Base-by-base conservation (phyloP, 2,113 vertebrate species). In the Laticauda laticaudata region DNA sequence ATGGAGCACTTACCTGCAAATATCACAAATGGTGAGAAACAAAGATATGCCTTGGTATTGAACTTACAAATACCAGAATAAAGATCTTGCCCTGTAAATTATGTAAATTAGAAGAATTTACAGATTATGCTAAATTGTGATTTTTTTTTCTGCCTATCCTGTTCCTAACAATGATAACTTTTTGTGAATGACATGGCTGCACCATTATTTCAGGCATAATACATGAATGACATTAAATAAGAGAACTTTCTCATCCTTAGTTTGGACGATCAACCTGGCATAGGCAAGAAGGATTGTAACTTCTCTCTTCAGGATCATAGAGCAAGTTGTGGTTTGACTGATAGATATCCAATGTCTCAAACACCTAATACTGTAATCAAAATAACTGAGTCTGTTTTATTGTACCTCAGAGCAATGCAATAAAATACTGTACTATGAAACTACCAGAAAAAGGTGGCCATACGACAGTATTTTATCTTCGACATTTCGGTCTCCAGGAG, bases 1-100 rank as follows among this genome's bases (percentile, higher is more conserved):
- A 99, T 0, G 98, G 98, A 0, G 99, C 99, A 0, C 98, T 99
- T 64, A 99, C 99, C 93, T 99, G 99, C 99, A 99, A 99, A 97
- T 99, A 99, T 96, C 99, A 99, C 96, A 99, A 99, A 98, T 99
- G 99, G 99, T 99, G 96, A 98, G 97, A 86, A 1, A 69, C 4
- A 9, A 81, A 81, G 21, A 26, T 29, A 21, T 54, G 8, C 0
- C 43, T 43, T 69, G 26, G 5, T 14, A 59, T 55, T 24, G 1
- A 0, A 4, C 14, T 21, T 15, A 69, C 14, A 15, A 69, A 69
- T 15, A 34, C 29, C 29, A 69, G 12, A 57, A 53, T 85, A 56
- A 7, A 26, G 10, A 81, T 87, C 53, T 0, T 0, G 7, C 5
- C 53, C 18, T 7, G 0, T n/a, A 81, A 56, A 39, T 2, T 23